These are phyloP conservation scores for Chloroclystis v-ata DNA, from an alignment of 2,888 invertebrate species.

Conservation along the genomic window DNA sequence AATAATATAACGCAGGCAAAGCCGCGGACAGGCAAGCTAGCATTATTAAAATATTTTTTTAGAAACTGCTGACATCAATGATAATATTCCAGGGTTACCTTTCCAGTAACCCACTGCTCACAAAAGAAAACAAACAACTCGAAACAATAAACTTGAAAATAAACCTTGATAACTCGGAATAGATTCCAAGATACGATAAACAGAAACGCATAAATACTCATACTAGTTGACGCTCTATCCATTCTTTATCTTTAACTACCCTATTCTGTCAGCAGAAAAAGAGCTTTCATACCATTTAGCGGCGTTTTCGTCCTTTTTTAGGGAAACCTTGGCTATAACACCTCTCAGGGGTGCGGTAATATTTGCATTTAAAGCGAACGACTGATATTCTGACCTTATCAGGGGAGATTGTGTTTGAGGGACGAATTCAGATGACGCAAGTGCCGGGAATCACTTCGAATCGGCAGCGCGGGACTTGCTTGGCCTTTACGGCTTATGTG, in stretches of 20 bases:
- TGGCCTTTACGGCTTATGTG: conserved; percentile 36
- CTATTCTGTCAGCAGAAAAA: conserved; percentile 68
- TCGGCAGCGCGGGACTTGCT: conserved; percentile 31
- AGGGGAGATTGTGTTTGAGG: conserved; percentile 69
- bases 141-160: conserved; percentile 8
- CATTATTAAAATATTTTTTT: no score
- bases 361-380: conserved; percentile 77
- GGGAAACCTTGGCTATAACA: conserved; percentile 71
- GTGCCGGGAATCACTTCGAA: conserved; percentile 46
- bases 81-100: no score
- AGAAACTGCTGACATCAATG: no score
- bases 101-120: no score
- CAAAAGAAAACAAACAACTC: neutral
- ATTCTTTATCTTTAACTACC: conserved; percentile 69
- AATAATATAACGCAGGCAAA: no score
- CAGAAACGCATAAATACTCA: conserved; percentile 20
- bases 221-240: conserved; percentile 53
- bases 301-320: conserved; percentile 71
- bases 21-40: no score
- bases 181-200: conserved; percentile 14
- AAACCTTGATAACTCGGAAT: conserved; percentile 2
- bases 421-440: conserved; percentile 62
- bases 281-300: conserved; percentile 70
- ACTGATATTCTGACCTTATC: conserved; percentile 75
- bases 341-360: conserved; percentile 72